These are phyloP conservation scores for Apostichopus leukothele DNA, from an alignment of 53 echinoderm and acorn worm species.

Conservation along the genomic window DNA sequence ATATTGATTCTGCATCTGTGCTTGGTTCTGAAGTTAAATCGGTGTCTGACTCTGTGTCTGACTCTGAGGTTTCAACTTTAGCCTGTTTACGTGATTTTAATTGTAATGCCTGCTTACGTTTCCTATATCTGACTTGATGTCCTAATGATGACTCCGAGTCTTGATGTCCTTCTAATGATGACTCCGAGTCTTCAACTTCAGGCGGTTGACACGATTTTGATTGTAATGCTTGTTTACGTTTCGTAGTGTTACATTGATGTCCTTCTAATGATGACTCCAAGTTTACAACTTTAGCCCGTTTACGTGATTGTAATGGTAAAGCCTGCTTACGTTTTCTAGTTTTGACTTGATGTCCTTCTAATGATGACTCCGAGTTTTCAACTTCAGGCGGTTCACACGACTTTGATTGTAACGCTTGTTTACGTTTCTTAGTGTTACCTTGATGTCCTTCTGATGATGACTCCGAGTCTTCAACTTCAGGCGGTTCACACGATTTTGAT, in stretches of 20 bases:
- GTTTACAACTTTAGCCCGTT: too few species aligned
- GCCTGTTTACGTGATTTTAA: not conserved
- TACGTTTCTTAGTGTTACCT: not conserved
- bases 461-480: too few species aligned
- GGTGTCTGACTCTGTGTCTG: not conserved
- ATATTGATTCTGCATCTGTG: slow-evolving; percentile 27
- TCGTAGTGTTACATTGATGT: not conserved
- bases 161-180: too few species aligned
- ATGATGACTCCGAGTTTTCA: too few species aligned
- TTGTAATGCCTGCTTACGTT: not conserved
- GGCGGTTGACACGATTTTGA: not conserved
- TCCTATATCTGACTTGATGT: not conserved
- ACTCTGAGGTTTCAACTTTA: not conserved
- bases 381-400: too few species aligned
- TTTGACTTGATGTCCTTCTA: too few species aligned
- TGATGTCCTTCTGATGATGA: not conserved
- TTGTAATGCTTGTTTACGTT: not conserved
- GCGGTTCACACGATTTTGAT: too few species aligned
- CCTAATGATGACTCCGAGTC: not conserved
- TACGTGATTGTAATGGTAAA: too few species aligned
- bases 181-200: not conserved
- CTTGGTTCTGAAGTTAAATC: slow-evolving; percentile 11
- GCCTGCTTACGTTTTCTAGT: too few species aligned
- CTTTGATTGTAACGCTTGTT: too few species aligned
- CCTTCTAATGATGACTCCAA: too few species aligned